Conservation (phyloP, 2,888 invertebrate genomes). For the Elegia similella region DNA sequence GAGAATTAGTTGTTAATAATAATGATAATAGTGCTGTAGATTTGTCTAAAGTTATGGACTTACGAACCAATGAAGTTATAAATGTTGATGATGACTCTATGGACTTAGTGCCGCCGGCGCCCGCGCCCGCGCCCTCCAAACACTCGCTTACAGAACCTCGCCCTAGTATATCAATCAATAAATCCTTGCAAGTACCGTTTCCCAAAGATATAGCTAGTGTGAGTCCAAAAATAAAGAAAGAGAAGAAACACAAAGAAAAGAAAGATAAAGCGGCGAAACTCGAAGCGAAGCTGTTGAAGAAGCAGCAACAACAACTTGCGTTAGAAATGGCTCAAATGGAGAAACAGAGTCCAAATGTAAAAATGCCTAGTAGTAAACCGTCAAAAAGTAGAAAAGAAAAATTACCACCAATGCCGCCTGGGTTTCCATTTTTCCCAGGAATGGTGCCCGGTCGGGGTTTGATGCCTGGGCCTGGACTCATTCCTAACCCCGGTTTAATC, state of each 20-base stretch:
- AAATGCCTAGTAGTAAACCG: slow-evolving; percentile 54
- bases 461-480: slow-evolving; percentile 78
- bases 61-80: slow-evolving; percentile 75
- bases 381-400: slow-evolving; percentile 71
- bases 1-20: slow-evolving; percentile 73
- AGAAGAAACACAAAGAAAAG: slow-evolving; percentile 78
- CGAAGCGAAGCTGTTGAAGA: slow-evolving; percentile 70
- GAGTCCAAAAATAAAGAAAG: slow-evolving; percentile 82
- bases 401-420: slow-evolving; percentile 64
- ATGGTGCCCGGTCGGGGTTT: slow-evolving; percentile 76
- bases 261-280: slow-evolving; percentile 74
- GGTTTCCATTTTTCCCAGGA: slow-evolving; percentile 71
- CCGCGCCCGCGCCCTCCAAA: slow-evolving; percentile 40
- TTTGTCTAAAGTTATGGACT: slow-evolving; percentile 73
- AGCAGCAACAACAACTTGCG: slow-evolving; percentile 70
- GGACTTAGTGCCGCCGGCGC: slow-evolving; percentile 51
- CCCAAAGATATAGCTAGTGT: slow-evolving; percentile 79
- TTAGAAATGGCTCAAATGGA: slow-evolving; percentile 66
- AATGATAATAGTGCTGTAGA: slow-evolving; percentile 76
- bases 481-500: slow-evolving; percentile 73
- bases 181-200: slow-evolving; percentile 70
- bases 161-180: slow-evolving; percentile 68
- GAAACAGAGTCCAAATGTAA: slow-evolving; percentile 52
- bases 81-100: slow-evolving; percentile 74
- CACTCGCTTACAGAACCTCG: slow-evolving; percentile 42